Conservation (phyloP, 1,140 invertebrate genomes). For the Magallana gigas region DNA sequence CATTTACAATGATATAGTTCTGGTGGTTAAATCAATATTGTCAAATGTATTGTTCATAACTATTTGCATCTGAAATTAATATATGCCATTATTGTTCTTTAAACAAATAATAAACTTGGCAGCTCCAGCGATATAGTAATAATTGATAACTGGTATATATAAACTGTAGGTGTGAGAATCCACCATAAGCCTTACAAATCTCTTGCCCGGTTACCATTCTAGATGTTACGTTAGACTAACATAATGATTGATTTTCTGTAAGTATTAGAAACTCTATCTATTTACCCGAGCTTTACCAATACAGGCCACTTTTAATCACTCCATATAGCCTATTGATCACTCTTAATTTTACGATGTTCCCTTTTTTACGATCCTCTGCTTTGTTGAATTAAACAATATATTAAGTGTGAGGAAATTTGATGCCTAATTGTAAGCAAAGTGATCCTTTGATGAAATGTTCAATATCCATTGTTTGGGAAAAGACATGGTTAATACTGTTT, state of each 20-base stretch:
- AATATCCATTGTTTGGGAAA: conserved; percentile 1
- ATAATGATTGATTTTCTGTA: background rate
- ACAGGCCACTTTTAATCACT: background rate
- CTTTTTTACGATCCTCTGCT: background rate
- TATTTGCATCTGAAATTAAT: background rate
- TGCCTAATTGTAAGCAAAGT: background rate
- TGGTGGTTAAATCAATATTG: background rate
- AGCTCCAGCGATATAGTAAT: no score
- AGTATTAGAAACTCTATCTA: conserved; percentile 19
- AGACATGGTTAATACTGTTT: background rate
- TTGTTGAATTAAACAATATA: background rate
- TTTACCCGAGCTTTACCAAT: background rate
- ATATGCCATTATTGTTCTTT: no score
- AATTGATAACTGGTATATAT: no score
- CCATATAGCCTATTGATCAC: background rate
- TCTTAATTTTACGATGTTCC: background rate
- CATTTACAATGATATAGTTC: no score
- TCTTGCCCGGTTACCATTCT: background rate
- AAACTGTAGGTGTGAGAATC: conserved; percentile 3
- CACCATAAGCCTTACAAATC: background rate
- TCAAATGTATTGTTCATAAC: background rate
- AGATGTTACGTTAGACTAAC: background rate
- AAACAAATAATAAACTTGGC: no score
- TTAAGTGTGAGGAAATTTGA: background rate
- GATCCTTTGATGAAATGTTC: background rate